Base-by-base conservation (phyloP, 2,113 vertebrate genomes). In the Pionites leucogaster region DNA sequence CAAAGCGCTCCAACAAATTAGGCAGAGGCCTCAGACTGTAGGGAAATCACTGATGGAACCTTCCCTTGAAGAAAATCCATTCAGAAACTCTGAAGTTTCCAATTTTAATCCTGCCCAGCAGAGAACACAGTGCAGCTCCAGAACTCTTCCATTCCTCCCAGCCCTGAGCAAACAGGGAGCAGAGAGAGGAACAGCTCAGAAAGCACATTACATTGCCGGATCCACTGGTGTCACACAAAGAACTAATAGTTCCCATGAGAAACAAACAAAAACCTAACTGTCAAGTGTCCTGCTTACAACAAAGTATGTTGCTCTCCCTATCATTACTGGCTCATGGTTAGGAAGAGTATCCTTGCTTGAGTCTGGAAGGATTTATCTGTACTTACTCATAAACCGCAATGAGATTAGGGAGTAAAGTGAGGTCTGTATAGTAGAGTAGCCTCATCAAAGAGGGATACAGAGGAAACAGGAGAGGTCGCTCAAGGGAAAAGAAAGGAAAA, bases 391-490 rank as follows among this genome's bases (percentile, higher is more conserved):
- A 82, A 86, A 29, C 24, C 37, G 7, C 55, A 17, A 5, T 10
- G 46, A 76, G 74, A 91, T 74, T 22, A 69, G 46, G 82, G 59
- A 80, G 76, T 76, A n/a, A 82, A 57, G 72, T 3, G 13, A 80
- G 70, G 70, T 75, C 82, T 72, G 35, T 33, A 62, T 33, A 49
- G 74, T 22, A 57, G 33, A 82, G 77, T 16, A 75, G 83, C 60
- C 33, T 80, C 82, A 47, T n/a, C 68, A 53, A 57, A 67, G 79
- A 91, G 37, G 59, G 84, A 91, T 72, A 28, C 70, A 74, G 60
- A 90, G 75, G 59, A 94, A 94, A 91, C 90, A 74, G 90, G 93
- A 92, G 90, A 93, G 92, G 93, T 97, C 75, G 60, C 93, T 96
- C 92, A 85, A 96, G 67, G 75, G 85, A 96, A 96, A 94, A 95